phyloP scores from a whole-genome alignment of 1,140 invertebrate genomes.

The Aethina tumida region DNA sequence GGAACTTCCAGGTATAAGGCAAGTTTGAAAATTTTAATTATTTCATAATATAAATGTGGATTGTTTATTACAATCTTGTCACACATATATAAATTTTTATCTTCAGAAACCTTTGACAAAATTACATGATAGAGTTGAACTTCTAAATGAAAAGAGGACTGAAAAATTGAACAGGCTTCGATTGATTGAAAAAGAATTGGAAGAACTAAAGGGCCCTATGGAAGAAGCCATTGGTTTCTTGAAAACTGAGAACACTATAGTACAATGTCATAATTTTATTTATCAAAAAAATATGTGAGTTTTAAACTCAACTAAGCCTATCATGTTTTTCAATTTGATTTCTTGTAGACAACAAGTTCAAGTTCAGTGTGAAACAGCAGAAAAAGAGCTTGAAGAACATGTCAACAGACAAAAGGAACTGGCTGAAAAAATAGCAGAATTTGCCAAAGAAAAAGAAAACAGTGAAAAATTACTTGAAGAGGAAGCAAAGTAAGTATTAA shows the following conservation, averaged over 20 bases:
- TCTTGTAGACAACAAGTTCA: conserved; percentile 24
- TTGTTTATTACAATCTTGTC: not conserved
- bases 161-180: conserved; percentile 87
- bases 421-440: conserved; percentile 26
- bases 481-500: conserved; percentile 17
- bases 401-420: conserved; percentile 23
- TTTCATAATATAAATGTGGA: conserved; percentile 1
- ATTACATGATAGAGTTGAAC: conserved; percentile 65
- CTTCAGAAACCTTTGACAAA: conserved; percentile 68
- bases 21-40: conserved; percentile 11
- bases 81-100: conserved; percentile 8
- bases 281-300: conserved; percentile 60
- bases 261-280: conserved; percentile 55
- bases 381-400: conserved; percentile 24
- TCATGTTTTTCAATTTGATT: conserved; percentile 3
- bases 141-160: conserved; percentile 64
- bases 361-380: conserved; percentile 16
- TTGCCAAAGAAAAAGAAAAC: conserved; percentile 22
- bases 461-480: conserved; percentile 22
- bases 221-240: conserved; percentile 78
- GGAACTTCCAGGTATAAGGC: conserved; percentile 82
- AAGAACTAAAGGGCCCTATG: conserved; percentile 75
- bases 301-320: not conserved
- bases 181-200: conserved; percentile 83
- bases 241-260: conserved; percentile 65